phyloP scores from a whole-genome alignment of 1,140 invertebrate species.

The Sycophaga agraensis region DNA sequence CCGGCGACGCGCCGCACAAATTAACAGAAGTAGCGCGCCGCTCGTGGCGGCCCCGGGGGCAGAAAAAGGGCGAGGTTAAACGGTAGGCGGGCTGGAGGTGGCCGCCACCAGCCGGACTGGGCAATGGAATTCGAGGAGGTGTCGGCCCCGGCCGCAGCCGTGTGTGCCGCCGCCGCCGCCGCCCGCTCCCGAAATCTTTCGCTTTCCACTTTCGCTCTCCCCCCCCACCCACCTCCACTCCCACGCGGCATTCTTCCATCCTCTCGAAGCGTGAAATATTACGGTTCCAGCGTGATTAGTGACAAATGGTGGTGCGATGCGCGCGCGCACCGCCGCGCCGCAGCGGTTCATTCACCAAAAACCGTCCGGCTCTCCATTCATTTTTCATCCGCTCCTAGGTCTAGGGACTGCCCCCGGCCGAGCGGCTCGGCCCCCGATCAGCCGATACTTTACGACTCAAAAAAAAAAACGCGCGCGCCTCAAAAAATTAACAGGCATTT shows the following conservation, averaged over 20 bases:
- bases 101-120: slow-evolving; percentile 23
- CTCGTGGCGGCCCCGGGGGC: no score
- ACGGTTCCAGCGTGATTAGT: slow-evolving; percentile 27
- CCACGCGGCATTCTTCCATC: slow-evolving; percentile 6
- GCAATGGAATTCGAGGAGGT: slow-evolving; percentile 23
- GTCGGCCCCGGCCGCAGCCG: slow-evolving; percentile 1
- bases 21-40: background rate
- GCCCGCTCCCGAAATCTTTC: slow-evolving; percentile 19
- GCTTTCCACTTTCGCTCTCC: background rate
- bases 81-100: slow-evolving; percentile 22
- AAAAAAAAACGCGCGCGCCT: background rate
- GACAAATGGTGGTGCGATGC: slow-evolving; percentile 25
- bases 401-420: no score
- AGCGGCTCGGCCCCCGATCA: no score
- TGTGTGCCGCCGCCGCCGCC: no score
- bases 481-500: no score
- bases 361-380: slow-evolving; percentile 5
- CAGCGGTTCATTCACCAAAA: slow-evolving; percentile 9
- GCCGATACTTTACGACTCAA: no score
- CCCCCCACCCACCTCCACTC: no score
- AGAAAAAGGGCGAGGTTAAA: slow-evolving; percentile 19
- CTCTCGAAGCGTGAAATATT: slow-evolving; percentile 32
- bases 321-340: background rate
- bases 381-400: slow-evolving; percentile 14
- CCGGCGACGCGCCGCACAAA: slow-evolving; percentile 9